A percentile compares a stretch with the other conserved stretches of the same genome.
phyloP scores from a whole-genome alignment of 2,797 vertebrate genomes.

The Silurus aristotelis region DNA sequence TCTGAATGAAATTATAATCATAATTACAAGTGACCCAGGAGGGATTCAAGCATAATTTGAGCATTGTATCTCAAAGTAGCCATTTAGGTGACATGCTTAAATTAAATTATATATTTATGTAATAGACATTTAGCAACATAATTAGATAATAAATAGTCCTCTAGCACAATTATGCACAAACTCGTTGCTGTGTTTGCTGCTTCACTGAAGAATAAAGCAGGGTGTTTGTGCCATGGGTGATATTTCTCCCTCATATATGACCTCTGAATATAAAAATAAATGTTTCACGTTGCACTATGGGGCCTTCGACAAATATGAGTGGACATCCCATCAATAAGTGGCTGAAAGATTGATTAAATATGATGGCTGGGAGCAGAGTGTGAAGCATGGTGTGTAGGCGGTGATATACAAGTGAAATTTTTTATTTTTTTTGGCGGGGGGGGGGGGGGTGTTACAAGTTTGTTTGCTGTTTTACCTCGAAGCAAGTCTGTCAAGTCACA shows the following conservation, averaged over 20 bases:
- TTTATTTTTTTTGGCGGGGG: constrained; percentile 63
- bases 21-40: constrained; percentile 17
- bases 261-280: constrained; percentile 71
- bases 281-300: constrained; percentile 71
- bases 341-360: constrained; percentile 75
- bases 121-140: constrained; percentile 16
- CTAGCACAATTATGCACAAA: constrained; percentile 49
- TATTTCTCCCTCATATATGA: constrained; percentile 54
- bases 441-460: constrained; percentile 55
- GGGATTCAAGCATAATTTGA: not conserved
- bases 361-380: constrained; percentile 69
- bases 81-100: constrained; percentile 23
- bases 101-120: constrained; percentile 52
- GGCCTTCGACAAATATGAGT: constrained; percentile 70
- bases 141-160: constrained; percentile 21
- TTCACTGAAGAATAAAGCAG: constrained; percentile 65
- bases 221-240: constrained; percentile 65
- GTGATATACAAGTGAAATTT: constrained; percentile 57
- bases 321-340: constrained; percentile 77
- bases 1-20: not conserved
- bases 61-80: not conserved
- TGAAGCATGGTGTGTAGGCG: constrained; percentile 68
- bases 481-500: constrained; percentile 54
- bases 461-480: constrained; percentile 55
- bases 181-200: constrained; percentile 51